Percentiles rank a stretch among this genome's conserved stretches.
phyloP scores from a whole-genome alignment of 2,888 invertebrate genomes.

The Chrysolina oricalcia region DNA sequence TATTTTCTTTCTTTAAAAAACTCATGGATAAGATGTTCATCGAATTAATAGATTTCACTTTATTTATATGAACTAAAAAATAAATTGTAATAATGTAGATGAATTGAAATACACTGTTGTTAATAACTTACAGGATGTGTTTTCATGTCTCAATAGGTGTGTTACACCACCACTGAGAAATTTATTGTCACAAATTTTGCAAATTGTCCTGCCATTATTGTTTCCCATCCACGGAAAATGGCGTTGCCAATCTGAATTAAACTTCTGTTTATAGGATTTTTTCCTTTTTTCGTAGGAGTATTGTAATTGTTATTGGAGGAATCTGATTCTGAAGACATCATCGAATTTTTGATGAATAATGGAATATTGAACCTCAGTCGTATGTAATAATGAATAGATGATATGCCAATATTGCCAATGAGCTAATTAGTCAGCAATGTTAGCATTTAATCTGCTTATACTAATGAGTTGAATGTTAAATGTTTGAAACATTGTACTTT shows the following conservation, averaged over 20 bases:
- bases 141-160: too few relatives aligned
- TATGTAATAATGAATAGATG: too few relatives aligned
- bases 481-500: too few relatives aligned
- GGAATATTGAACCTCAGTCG: too few relatives aligned
- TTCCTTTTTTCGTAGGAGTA: neutral
- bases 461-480: too few relatives aligned
- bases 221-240: neutral
- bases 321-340: neutral
- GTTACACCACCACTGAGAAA: slow-evolving; percentile 71
- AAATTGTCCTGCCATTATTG: neutral
- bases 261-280: neutral
- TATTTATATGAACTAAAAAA: neutral
- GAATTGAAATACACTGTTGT: neutral
- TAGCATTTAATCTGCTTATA: too few relatives aligned
- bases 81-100: neutral
- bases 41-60: neutral
- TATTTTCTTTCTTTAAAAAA: neutral
- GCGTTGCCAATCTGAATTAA: neutral
- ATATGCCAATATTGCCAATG: too few relatives aligned
- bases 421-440: too few relatives aligned
- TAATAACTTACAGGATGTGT: neutral
- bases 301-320: neutral
- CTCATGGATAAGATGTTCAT: neutral
- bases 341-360: neutral
- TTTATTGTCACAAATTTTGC: neutral